These are phyloP conservation scores for Fistularia commersonii DNA, from an alignment of 2,797 vertebrate species.

Conservation along the genomic window DNA sequence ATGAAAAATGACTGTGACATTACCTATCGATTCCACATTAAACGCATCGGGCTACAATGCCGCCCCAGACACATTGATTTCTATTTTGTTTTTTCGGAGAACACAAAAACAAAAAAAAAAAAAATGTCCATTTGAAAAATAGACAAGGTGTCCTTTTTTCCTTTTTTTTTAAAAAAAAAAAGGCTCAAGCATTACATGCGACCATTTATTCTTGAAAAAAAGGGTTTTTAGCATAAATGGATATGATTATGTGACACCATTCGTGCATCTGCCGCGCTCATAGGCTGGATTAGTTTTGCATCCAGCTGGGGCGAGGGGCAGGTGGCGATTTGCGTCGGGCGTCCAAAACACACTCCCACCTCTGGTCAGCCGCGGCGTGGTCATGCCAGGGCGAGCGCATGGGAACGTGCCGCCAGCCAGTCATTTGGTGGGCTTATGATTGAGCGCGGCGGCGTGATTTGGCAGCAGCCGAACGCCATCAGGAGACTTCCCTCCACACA, in stretches of 20 bases:
- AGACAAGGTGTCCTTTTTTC: slow-evolving; percentile 29
- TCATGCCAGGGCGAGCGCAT: slow-evolving; percentile 17
- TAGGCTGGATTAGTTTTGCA: slow-evolving; percentile 20
- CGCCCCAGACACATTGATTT: slow-evolving; percentile 69
- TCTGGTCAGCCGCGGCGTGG: background rate
- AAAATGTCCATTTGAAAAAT: slow-evolving; percentile 56
- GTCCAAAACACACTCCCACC: slow-evolving; percentile 15
- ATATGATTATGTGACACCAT: slow-evolving; percentile 34
- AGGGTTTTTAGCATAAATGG: slow-evolving; percentile 33
- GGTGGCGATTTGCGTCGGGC: slow-evolving; percentile 37
- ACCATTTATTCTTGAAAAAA: slow-evolving; percentile 16
- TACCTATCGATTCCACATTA: slow-evolving; percentile 72
- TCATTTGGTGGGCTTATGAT: slow-evolving; percentile 6
- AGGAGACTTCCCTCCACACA: slow-evolving; percentile 5
- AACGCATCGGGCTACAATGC: slow-evolving; percentile 46
- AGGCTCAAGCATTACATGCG: slow-evolving; percentile 5
- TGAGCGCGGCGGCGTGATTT: slow-evolving; percentile 9
- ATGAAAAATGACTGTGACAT: slow-evolving; percentile 73
- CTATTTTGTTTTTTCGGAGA: slow-evolving; percentile 60
- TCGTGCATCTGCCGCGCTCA: slow-evolving; percentile 14
- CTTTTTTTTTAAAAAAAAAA: slow-evolving; percentile 23
- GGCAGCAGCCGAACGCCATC: slow-evolving; percentile 7
- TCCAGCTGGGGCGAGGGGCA: slow-evolving; percentile 44
- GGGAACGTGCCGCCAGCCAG: slow-evolving; percentile 18
- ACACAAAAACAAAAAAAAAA: slow-evolving; percentile 25